These are phyloP conservation scores for Lepisosteus oculatus DNA, from an alignment of 2,113 vertebrate genomes.

Conservation along the genomic window DNA sequence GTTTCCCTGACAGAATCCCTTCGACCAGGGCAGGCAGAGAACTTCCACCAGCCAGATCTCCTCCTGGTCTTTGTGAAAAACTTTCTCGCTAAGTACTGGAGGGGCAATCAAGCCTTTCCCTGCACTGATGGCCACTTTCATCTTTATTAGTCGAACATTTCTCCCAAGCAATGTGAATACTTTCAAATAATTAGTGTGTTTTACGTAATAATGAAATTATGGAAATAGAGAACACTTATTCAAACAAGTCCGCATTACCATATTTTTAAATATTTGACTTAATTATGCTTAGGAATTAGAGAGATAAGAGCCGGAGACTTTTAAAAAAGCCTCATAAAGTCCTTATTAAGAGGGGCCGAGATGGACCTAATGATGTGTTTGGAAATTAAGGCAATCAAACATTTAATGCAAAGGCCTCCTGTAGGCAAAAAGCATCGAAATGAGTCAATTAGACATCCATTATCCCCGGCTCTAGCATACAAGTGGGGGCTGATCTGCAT, in stretches of 20 bases:
- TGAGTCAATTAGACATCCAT: constrained; percentile 99
- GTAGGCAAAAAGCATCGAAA: constrained; percentile 98
- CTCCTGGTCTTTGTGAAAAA: background rate
- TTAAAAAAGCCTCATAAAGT: constrained; percentile 94
- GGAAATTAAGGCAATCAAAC: constrained; percentile 99
- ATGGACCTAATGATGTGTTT: constrained; percentile 99
- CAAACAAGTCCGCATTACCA: constrained; percentile 97
- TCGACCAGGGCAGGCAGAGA: background rate
- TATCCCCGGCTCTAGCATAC: constrained; percentile 90
- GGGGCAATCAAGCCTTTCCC: constrained; percentile 24
- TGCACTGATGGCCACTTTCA: constrained; percentile 74
- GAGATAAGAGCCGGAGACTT: constrained; percentile 68
- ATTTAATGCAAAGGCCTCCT: constrained; percentile 95
- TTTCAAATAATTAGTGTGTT: constrained; percentile 93
- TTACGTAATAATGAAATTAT: constrained; percentile 99
- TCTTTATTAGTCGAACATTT: constrained; percentile 91
- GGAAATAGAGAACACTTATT: constrained; percentile 95
- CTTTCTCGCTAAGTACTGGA: constrained; percentile 2
- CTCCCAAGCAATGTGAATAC: constrained; percentile 79
- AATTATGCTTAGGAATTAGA: constrained; percentile 77
- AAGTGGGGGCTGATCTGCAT: constrained; percentile 83
- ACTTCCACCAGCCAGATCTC: background rate
- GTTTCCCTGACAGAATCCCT: background rate
- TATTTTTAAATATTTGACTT: constrained; percentile 99
- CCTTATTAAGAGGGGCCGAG: constrained; percentile 98